A percentile compares a stretch with the other conserved stretches of the same genome.
Evolutionary conservation across 1,140 invertebrate genomes (phyloP).

Genomic region (Grapholita molesta): DNA sequence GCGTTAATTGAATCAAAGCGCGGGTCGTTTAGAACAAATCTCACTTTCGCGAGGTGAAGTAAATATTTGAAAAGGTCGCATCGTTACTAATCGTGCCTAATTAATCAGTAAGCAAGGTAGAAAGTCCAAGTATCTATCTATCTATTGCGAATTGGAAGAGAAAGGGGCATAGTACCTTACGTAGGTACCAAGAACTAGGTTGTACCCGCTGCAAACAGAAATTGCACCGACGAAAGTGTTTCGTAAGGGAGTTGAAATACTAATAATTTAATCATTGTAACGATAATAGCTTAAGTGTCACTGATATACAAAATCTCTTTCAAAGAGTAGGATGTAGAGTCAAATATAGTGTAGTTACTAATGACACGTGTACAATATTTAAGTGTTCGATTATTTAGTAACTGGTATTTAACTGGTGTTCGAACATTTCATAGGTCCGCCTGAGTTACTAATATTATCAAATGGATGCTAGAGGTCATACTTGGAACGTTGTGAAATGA

Average conservation of each 20-base stretch:
- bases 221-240: conserved; percentile 44
- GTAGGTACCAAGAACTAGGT: conserved; percentile 54
- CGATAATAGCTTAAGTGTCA: background rate
- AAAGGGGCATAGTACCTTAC: conserved; percentile 65
- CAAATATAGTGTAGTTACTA: too few species aligned
- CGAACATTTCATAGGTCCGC: too few species aligned
- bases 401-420: too few species aligned
- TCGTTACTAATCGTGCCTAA: conserved; percentile 67
- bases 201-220: conserved; percentile 50
- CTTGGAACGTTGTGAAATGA: too few species aligned
- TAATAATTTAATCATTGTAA: conserved; percentile 6
- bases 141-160: conserved; percentile 56
- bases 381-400: too few species aligned
- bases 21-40: conserved; percentile 29
- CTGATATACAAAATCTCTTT: background rate
- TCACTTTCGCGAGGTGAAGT: conserved; percentile 42
- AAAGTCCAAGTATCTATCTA: conserved; percentile 65
- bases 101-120: conserved; percentile 72
- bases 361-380: too few species aligned
- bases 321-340: background rate
- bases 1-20: conserved; percentile 27
- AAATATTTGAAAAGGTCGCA: conserved; percentile 39
- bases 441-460: too few species aligned
- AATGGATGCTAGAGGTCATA: too few species aligned
- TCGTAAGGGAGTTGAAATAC: conserved; percentile 1